Base-by-base conservation (phyloP, 2,797 vertebrate genomes). In the Manis crassicaudata region DNA sequence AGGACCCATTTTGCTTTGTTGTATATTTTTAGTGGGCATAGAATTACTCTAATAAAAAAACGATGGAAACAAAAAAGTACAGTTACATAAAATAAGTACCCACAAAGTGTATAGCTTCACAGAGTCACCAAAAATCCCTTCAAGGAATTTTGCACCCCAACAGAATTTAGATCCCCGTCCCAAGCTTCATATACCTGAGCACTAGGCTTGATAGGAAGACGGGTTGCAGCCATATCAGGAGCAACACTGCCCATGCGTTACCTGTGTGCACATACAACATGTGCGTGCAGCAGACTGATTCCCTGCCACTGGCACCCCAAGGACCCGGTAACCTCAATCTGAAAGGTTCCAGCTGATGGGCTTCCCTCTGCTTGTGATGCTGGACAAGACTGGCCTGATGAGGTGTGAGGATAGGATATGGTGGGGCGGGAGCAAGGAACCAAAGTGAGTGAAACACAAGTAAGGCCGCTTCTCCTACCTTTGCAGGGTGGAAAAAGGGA, bases 21-120 rank as follows among this genome's bases (percentile, higher is more conserved):
- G 81, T 75, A 70, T 88, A 40, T 93, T 95, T 91, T 92, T 79
- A 91, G 68, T 88, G 65, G n/a, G 77, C 20, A 56, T 37, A 68
- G 10, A 60, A 43, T 95, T 52, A 62, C 67, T 80, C 91, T 82
- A 92, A 87, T 97, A 89, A 58, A 75, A 72, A 88, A 92, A 70
- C 56, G 83, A 40, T 35, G 54, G 73, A 52, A 94, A 90, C 40
- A 37, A 87, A 89, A 81, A 87, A 84, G 72, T 65, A 73, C 68
- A 21, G 37, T 80, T 87, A 46, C 7, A 63, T 92, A 56, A 89
- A 73, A 43, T n/a, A 82, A 62, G 40, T 9, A 7, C 3, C 23
- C 37, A 76, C 72, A 75, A 77, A 90, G 25, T 81, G n/a, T 46
- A 20, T 3, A 40, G 35, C 81, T 76, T 93, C 37, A 76, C 18